These are phyloP conservation scores for Enteromius thamalakanensis DNA, from an alignment of 2,797 vertebrate species.

Conservation along the genomic window DNA sequence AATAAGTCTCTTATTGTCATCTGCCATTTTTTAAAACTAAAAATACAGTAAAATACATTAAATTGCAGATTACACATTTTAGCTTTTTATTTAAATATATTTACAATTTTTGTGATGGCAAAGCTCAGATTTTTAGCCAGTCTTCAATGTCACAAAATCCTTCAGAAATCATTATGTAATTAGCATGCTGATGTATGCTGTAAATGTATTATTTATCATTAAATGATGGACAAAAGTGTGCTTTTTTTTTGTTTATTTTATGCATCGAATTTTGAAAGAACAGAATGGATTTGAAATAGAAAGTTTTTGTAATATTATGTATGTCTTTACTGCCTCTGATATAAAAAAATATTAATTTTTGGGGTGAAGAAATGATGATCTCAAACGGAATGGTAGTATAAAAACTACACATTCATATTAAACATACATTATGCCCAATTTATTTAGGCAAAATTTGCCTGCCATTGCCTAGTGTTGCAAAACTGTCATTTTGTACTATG, in stretches of 20 bases:
- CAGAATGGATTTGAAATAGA: not conserved
- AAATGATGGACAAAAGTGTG: not conserved
- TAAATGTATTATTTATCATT: no score
- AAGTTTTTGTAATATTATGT: not conserved
- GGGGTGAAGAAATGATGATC: not conserved
- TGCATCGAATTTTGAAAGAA: not conserved
- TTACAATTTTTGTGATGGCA: not conserved
- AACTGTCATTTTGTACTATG: not conserved
- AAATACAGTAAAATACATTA: not conserved
- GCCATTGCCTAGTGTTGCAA: not conserved
- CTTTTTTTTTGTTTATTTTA: not conserved
- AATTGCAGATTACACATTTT: not conserved
- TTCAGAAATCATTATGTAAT: not conserved
- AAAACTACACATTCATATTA: not conserved
- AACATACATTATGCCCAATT: not conserved
- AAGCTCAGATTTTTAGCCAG: not conserved
- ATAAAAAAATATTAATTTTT: not conserved
- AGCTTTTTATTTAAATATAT: not conserved
- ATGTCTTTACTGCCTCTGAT: not conserved
- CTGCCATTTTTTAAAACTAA: not conserved
- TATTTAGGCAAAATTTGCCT: not conserved
- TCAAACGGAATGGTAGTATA: not conserved
- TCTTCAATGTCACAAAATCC: not conserved
- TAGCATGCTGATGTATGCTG: not conserved
- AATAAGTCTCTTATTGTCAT: not conserved